Conservation (phyloP, 2,113 vertebrate genomes). For the Hyaena hyaena region DNA sequence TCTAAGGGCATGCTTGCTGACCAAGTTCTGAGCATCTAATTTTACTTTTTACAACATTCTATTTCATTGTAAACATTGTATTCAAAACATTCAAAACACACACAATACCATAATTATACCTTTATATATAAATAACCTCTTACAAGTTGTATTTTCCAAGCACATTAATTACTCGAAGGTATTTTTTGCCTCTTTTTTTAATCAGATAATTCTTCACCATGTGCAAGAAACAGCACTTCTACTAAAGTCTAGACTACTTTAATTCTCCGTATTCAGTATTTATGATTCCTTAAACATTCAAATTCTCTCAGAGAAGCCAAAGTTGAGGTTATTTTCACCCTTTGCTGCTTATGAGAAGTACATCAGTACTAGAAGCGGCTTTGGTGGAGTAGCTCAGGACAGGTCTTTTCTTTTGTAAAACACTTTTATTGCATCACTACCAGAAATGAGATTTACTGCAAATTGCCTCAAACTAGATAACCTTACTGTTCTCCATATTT, state of each 20-base stretch:
- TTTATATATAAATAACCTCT: slow-evolving; percentile 32
- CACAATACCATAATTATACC: background rate
- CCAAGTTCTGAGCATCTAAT: background rate
- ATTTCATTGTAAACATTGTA: slow-evolving; percentile 24
- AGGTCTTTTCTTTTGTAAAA: background rate
- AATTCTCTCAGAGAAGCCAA: slow-evolving; percentile 8
- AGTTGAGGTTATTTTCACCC: background rate
- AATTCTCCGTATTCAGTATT: background rate
- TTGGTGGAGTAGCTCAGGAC: background rate
- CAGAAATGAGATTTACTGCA: background rate
- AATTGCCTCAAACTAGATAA: background rate
- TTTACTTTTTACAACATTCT: background rate
- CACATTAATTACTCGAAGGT: background rate
- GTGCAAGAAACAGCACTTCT: background rate
- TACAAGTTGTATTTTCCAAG: slow-evolving; percentile 21
- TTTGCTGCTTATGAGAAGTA: slow-evolving; percentile 16
- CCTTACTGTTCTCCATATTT: background rate
- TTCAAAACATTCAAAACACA: slow-evolving; percentile 29
- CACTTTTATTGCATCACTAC: background rate
- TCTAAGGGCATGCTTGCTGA: background rate
- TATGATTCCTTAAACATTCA: background rate
- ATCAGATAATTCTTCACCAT: background rate
- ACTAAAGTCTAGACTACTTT: background rate
- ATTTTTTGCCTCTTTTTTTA: background rate
- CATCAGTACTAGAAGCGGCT: background rate